Evolutionary conservation across 2,797 vertebrate species (phyloP), one percentile per base, ranked within the genome.

Genomic region (Craterocephalus amniculus): DNA sequence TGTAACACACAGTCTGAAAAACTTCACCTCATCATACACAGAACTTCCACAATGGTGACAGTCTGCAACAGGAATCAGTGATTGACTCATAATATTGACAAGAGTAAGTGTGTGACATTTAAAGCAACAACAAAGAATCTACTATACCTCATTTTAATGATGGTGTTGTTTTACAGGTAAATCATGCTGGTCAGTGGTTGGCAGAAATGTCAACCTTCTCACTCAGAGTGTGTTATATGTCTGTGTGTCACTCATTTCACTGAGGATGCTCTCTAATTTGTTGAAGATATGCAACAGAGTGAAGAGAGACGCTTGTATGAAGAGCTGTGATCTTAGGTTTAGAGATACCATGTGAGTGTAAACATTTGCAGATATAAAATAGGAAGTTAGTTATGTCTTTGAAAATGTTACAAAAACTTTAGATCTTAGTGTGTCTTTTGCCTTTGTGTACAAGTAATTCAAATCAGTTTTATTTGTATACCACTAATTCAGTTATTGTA

Each of bases 341-440:
- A 87, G 85, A 84, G 60, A 62, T 73, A 89, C 81, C 87, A 88
- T 70, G 92, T 85, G 77, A 87, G 89, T 95, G 85, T 87, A 72
- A 76, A 93, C 93, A 92, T 94, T 83, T 93, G 82, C 82, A 87
- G 81, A 80, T 78, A 67, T 75, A 55, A 66, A 79, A 77, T 81
- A 74, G 73, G 67, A 74, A 70, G 79, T 84, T 84, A 87, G 58
- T 87, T 31, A 45, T 57, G 40, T 58, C n/a, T 52, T 55, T 59
- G 12, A 68, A 59, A 68, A 24, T 29, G 24, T 38, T 59, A 36
- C 32, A 51, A 22, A 77, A 43, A 62, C 87, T 76, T 85, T 67
- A 83, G 87, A 58, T 80, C 73, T n/a, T 59, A 32, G 5, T 2
- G 55, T 95, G 93, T 93, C 94, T 95, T 94, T 91, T 93, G 89